Conservation (phyloP, 37 sponge, comb jelly and placozoan genomes). For the Ephydatia muelleri region DNA sequence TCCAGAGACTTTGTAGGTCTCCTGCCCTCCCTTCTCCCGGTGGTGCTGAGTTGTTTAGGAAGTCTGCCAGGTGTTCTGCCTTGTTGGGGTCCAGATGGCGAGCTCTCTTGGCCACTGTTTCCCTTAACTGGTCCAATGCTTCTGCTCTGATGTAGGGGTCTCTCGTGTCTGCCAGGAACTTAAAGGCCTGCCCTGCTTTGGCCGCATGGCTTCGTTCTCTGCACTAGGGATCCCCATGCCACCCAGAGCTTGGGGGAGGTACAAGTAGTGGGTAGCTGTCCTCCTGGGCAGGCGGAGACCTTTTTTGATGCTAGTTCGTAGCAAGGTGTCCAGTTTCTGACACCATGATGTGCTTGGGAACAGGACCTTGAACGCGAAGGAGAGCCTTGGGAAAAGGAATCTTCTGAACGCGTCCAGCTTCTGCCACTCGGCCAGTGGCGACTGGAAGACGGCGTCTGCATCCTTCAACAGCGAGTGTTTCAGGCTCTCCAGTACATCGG, state of each 20-base stretch:
- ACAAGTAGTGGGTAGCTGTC: conserved; percentile 13
- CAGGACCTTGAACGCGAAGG: conserved; percentile 4
- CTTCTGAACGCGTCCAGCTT: conserved; percentile 46
- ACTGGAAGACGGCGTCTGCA: background rate
- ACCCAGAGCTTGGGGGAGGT: background rate
- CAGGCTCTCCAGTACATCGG: background rate
- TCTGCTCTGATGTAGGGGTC: too few relatives aligned
- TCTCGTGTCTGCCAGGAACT: too few relatives aligned
- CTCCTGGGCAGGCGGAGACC: conserved; percentile 5
- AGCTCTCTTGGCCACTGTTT: too few relatives aligned
- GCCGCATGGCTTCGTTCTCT: too few relatives aligned
- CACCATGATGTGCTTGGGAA: background rate
- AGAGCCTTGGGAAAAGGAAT: conserved; percentile 20
- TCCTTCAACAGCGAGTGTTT: background rate
- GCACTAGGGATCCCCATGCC: conserved; percentile 35
- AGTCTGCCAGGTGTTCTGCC: too few relatives aligned
- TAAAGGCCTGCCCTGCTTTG: too few relatives aligned
- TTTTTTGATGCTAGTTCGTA: conserved; percentile 6
- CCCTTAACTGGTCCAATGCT: too few relatives aligned
- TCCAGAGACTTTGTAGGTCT: too few relatives aligned
- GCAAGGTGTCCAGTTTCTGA: background rate
- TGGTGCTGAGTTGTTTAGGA: too few relatives aligned
- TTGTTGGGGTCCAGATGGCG: too few relatives aligned
- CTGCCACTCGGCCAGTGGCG: conserved; percentile 41
- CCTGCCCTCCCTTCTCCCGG: too few relatives aligned